Percentiles rank a stretch among this genome's conserved stretches.
These are phyloP conservation scores for Macrotis lagotis DNA, from an alignment of 2,113 vertebrate genomes.

Conservation along the genomic window DNA sequence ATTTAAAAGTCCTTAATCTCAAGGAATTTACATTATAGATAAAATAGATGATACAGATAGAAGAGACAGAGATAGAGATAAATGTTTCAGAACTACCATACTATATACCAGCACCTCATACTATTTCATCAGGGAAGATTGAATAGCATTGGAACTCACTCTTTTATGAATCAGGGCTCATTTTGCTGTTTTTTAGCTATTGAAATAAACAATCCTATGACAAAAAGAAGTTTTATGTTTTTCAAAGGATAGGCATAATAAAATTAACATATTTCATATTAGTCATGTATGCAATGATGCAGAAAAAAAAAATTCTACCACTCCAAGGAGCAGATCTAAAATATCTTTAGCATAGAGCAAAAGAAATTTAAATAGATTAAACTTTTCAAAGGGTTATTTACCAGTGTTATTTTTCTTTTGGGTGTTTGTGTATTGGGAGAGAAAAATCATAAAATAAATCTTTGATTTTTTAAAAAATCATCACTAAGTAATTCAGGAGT, in stretches of 20 bases:
- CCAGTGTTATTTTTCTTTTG: not conserved
- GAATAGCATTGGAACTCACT: not conserved
- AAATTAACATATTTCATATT: slow-evolving; percentile 13
- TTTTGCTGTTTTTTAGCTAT: slow-evolving; percentile 36
- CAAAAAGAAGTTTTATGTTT: slow-evolving; percentile 37
- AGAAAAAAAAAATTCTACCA: not conserved
- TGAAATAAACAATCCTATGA: slow-evolving; percentile 13
- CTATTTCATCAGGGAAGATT: slow-evolving; percentile 13
- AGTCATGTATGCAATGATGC: not conserved
- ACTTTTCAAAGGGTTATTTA: not conserved
- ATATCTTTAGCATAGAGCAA: not conserved
- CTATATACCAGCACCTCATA: not conserved
- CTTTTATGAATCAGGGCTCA: slow-evolving; percentile 17
- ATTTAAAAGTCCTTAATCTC: not conserved
- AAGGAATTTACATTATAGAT: not conserved
- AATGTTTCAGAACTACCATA: not conserved
- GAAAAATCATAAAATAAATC: not conserved
- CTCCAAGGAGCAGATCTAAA: not conserved
- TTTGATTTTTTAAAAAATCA: not conserved
- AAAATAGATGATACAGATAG: not conserved
- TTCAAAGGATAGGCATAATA: slow-evolving; percentile 16
- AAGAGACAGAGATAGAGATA: not conserved
- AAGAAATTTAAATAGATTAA: slow-evolving; percentile 34
- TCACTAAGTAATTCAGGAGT: not conserved
- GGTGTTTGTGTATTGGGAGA: not conserved